A percentile compares a stretch with the other conserved stretches of the same genome.
Evolutionary conservation across 2,888 invertebrate genomes (phyloP).

Genomic region (Leucozona laternaria): DNA sequence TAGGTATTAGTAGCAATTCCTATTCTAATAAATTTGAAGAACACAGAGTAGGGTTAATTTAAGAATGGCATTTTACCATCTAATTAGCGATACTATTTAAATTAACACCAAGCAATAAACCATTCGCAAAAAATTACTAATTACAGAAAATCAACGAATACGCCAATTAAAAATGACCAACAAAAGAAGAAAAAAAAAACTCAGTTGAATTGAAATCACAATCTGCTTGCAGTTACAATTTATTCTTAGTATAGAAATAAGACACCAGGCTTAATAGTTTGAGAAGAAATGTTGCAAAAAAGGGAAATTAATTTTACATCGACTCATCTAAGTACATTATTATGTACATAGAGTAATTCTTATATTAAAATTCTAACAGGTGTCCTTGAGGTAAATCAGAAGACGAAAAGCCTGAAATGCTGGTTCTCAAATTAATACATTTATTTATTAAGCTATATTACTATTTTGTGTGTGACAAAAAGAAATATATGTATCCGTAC

Average conservation of each 20-base stretch:
- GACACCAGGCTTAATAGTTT: background rate
- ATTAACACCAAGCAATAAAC: background rate
- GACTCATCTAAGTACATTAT: too few species aligned
- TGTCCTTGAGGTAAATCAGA: too few species aligned
- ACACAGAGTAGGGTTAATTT: background rate
- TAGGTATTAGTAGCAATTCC: too few species aligned
- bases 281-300: background rate
- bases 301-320: background rate
- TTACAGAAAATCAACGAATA: background rate
- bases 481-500: too few species aligned
- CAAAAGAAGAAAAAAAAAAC: background rate
- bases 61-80: background rate
- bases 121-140: background rate
- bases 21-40: background rate
- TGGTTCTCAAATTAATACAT: too few species aligned
- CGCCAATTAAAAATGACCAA: slow-evolving; percentile 19
- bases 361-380: too few species aligned
- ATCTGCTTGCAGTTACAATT: slow-evolving; percentile 16
- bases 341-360: too few species aligned
- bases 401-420: too few species aligned
- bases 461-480: too few species aligned
- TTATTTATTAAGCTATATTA: too few species aligned
- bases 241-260: slow-evolving; percentile 9
- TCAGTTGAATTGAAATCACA: slow-evolving; percentile 29
- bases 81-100: background rate